Percentiles rank a stretch among this genome's conserved stretches.
phyloP scores from a whole-genome alignment of 2,888 invertebrate genomes.

The Apeira syringaria region DNA sequence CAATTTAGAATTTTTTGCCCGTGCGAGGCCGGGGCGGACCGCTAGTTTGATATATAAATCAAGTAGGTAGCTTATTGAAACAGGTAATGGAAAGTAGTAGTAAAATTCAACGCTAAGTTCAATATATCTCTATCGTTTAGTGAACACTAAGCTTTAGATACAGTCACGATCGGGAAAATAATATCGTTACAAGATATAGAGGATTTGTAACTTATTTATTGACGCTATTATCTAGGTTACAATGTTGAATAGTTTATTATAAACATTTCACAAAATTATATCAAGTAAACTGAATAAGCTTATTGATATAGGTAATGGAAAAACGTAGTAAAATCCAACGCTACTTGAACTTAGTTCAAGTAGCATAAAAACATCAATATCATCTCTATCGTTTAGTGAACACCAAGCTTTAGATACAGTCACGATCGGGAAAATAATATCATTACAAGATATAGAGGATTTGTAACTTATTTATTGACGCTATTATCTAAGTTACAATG shows the following conservation, averaged over 20 bases:
- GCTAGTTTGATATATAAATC: too few relatives aligned
- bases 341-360: too few relatives aligned
- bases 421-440: conserved; percentile 29
- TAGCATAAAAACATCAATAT: neutral
- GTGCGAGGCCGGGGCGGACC: too few relatives aligned
- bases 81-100: too few relatives aligned
- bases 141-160: conserved; percentile 11
- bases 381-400: neutral
- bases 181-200: conserved; percentile 16
- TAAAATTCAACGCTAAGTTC: too few relatives aligned
- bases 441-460: conserved; percentile 14
- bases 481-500: conserved; percentile 13
- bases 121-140: neutral
- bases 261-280: conserved; percentile 7
- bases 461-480: conserved; percentile 16
- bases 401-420: conserved; percentile 17
- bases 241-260: conserved; percentile 14
- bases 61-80: too few relatives aligned
- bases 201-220: conserved; percentile 17
- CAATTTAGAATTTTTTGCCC: too few relatives aligned
- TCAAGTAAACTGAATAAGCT: too few relatives aligned
- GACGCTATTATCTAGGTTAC: conserved; percentile 13
- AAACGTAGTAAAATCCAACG: too few relatives aligned
- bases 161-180: conserved; percentile 30
- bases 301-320: too few relatives aligned